Conservation (phyloP, 2,888 invertebrate species). For the Carabus problematicus region DNA sequence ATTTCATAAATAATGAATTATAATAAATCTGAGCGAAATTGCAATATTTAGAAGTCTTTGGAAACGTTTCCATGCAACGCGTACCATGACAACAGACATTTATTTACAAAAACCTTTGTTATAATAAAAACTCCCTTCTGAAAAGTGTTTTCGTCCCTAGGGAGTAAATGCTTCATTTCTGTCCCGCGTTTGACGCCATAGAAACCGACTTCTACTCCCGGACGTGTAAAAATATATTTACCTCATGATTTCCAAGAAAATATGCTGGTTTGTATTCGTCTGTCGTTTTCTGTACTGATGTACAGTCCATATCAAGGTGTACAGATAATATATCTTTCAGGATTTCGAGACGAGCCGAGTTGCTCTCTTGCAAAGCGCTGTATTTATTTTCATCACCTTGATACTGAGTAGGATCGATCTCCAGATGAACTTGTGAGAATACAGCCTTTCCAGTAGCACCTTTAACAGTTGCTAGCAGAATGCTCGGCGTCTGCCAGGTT, state of each 20-base stretch:
- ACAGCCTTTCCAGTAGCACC: conserved; percentile 76
- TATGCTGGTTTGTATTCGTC: conserved; percentile 69
- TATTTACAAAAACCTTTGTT: too few species aligned
- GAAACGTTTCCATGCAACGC: too few species aligned
- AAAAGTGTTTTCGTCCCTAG: too few species aligned
- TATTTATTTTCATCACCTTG: conserved; percentile 68
- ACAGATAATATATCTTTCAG: conserved; percentile 76
- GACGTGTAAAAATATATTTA: conserved; percentile 61
- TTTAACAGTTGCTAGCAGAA: conserved; percentile 72
- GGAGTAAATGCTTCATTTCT: too few species aligned
- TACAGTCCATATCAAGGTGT: conserved; percentile 73
- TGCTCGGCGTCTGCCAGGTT: conserved; percentile 86
- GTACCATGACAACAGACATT: too few species aligned
- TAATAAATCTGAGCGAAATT: too few species aligned
- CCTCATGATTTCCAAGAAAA: conserved; percentile 84
- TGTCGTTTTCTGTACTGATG: conserved; percentile 50
- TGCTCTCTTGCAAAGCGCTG: conserved; percentile 66
- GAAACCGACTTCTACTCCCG: too few species aligned
- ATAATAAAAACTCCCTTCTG: too few species aligned
- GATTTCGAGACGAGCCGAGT: conserved; percentile 78
- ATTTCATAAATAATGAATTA: too few species aligned
- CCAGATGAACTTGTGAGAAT: conserved; percentile 82
- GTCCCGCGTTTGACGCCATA: too few species aligned
- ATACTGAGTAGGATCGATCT: conserved; percentile 75
- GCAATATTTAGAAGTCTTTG: too few species aligned